Evolutionary conservation across 2,113 vertebrate genomes (phyloP).

Genomic region (Chitala chitala): DNA sequence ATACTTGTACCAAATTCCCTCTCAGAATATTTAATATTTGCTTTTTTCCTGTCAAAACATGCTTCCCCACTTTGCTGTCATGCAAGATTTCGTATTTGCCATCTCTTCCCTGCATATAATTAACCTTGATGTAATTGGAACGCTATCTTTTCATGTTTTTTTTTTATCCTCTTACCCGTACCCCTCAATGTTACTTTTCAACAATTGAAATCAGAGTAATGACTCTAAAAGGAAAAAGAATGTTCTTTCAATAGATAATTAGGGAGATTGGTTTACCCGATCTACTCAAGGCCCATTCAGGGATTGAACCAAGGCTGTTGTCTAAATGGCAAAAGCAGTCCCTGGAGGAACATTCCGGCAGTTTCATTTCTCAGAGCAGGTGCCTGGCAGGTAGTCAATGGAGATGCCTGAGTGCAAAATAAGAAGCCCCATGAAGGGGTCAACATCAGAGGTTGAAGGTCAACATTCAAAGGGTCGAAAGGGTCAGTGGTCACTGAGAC

Average conservation of each 20-base stretch:
- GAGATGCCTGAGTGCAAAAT: conserved; percentile 65
- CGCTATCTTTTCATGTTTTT: conserved; percentile 52
- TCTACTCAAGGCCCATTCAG: conserved; percentile 65
- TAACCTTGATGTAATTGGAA: conserved; percentile 54
- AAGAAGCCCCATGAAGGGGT: conserved; percentile 67
- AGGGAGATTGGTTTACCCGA: conserved; percentile 84
- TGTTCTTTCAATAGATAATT: conserved; percentile 81
- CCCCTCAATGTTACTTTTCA: conserved; percentile 65
- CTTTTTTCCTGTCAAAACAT: conserved; percentile 42
- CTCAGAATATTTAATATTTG: conserved; percentile 47
- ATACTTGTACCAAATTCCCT: conserved; percentile 24
- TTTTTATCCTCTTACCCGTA: conserved; percentile 26
- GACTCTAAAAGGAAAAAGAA: conserved; percentile 65
- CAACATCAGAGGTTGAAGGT: conserved; percentile 77
- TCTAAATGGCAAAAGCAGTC: conserved; percentile 66
- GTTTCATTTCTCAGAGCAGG: conserved; percentile 84
- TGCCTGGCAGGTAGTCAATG: conserved; percentile 97
- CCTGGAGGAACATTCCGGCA: conserved; percentile 74
- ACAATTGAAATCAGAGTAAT: conserved; percentile 78
- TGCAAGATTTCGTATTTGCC: conserved; percentile 53
- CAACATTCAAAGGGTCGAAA: conserved; percentile 64
- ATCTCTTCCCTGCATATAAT: conserved; percentile 54
- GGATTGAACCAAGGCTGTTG: conserved; percentile 59
- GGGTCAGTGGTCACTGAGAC: conserved; percentile 77
- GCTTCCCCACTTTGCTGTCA: conserved; percentile 31